phyloP scores from a whole-genome alignment of 2,797 vertebrate genomes.

The Cheirogaleus major region DNA sequence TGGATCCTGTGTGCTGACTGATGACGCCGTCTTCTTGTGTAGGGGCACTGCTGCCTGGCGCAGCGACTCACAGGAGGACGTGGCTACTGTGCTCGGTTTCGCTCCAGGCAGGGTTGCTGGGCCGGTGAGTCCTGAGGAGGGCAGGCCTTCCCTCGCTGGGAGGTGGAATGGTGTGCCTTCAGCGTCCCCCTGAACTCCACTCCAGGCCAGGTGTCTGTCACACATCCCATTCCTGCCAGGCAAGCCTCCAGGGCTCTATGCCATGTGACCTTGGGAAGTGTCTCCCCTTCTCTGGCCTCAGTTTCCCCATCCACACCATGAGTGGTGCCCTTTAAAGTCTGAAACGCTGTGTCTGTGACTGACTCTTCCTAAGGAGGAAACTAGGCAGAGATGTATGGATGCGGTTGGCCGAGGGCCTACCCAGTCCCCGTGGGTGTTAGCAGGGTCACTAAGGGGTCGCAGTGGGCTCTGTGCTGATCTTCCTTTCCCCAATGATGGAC shows the following conservation, averaged over 20 bases:
- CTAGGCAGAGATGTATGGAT: not conserved
- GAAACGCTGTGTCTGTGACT: not conserved
- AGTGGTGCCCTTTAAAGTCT: not conserved
- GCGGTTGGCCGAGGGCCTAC: not conserved
- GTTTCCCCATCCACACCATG: not conserved
- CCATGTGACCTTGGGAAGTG: not conserved
- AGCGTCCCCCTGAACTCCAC: not conserved
- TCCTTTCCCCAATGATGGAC: not conserved
- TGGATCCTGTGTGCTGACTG: not conserved
- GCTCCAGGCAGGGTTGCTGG: not conserved
- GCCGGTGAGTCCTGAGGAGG: not conserved
- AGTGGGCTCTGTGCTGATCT: not conserved
- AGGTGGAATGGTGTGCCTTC: accelerated
- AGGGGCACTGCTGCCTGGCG: not conserved
- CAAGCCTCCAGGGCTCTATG: not conserved
- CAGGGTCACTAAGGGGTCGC: not conserved
- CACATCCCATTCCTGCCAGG: not conserved
- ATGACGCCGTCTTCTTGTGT: not conserved
- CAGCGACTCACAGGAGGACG: not conserved
- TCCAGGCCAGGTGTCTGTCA: not conserved
- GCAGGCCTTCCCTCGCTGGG: not conserved
- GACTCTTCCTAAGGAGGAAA: not conserved
- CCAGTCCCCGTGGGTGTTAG: not conserved
- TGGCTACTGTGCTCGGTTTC: not conserved
- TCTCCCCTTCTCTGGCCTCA: not conserved